Evolutionary conservation across 2,797 vertebrate species (phyloP).

Genomic region (Pitangus sulphuratus): DNA sequence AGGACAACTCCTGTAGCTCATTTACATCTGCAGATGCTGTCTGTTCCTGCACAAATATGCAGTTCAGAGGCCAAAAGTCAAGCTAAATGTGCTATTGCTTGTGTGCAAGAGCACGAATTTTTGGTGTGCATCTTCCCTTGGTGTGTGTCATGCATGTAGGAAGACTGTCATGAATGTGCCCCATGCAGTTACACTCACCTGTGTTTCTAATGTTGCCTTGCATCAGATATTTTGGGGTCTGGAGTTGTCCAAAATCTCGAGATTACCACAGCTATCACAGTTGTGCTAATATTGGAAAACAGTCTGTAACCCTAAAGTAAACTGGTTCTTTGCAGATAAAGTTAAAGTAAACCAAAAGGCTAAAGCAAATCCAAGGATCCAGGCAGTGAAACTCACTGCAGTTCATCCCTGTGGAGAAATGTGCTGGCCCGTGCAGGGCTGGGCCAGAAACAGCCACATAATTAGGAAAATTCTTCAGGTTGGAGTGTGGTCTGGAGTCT

Average conservation of each 20-base stretch:
- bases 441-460: background rate
- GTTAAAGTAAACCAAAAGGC: slow-evolving; percentile 12
- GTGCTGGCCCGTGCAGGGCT: background rate
- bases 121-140: background rate
- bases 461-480: background rate
- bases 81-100: background rate
- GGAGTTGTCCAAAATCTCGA: background rate
- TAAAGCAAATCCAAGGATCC: background rate
- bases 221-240: background rate
- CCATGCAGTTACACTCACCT: background rate
- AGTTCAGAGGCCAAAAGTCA: background rate
- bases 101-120: background rate
- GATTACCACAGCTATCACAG: background rate
- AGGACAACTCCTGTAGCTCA: background rate
- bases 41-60: background rate
- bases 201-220: background rate
- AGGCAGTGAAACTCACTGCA: background rate
- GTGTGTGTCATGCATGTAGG: fast-evolving
- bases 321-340: background rate
- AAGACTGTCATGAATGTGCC: background rate
- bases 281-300: background rate
- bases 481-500: background rate
- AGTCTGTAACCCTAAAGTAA: background rate
- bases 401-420: background rate
- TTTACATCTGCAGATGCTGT: background rate